phyloP scores from a whole-genome alignment of 2,797 vertebrate genomes.

The Rhabdophis nuchalis region DNA sequence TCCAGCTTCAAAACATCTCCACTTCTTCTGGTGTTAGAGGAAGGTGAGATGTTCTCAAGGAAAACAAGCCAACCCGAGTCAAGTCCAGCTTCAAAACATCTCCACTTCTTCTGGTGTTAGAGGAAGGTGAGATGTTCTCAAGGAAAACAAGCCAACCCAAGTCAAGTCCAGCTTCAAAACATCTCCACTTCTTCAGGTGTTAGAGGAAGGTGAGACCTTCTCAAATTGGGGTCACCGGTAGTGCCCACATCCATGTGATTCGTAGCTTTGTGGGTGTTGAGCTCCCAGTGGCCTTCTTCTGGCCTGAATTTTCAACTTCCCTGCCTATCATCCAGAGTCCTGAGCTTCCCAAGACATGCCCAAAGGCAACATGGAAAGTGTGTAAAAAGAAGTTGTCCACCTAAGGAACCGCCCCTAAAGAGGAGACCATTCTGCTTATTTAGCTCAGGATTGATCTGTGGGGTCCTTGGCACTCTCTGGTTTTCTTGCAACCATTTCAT shows the following conservation, averaged over 20 bases:
- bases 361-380: background rate
- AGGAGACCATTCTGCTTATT: background rate
- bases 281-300: background rate
- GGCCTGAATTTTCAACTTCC: background rate
- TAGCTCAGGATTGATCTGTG: no score
- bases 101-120: background rate
- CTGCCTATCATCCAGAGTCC: background rate
- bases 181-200: background rate
- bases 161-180: background rate
- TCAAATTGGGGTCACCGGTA: background rate
- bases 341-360: background rate
- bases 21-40: background rate
- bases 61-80: background rate
- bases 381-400: background rate
- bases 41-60: background rate
- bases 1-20: background rate
- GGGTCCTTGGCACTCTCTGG: background rate
- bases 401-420: background rate
- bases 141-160: background rate
- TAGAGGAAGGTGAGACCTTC: background rate
- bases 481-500: background rate
- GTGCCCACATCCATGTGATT: background rate
- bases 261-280: background rate
- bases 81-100: background rate
- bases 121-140: background rate